phyloP scores from a whole-genome alignment of 2,797 vertebrate species.

The Cetoscarus ocellatus region DNA sequence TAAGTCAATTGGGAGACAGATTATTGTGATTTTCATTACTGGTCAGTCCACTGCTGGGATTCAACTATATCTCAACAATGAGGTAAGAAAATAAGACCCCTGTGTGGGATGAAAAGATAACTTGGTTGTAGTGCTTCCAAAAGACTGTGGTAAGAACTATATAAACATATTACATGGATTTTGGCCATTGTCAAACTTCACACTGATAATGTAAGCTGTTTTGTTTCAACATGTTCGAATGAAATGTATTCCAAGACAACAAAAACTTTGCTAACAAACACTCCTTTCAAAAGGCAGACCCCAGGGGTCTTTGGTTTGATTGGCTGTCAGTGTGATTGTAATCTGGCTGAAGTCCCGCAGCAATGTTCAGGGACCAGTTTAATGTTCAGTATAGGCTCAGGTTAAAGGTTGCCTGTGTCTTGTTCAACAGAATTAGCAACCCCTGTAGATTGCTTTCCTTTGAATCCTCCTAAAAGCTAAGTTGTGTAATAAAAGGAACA shows the following conservation, averaged over 20 bases:
- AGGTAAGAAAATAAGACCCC: constrained; percentile 71
- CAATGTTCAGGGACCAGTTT: constrained; percentile 50
- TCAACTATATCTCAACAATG: constrained; percentile 62
- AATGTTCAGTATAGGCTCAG: constrained; percentile 53
- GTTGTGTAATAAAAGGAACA: neutral
- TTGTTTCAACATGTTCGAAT: constrained; percentile 39
- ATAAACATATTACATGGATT: constrained; percentile 62
- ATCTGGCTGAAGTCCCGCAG: constrained; percentile 69
- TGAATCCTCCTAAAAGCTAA: constrained; percentile 24
- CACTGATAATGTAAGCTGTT: constrained; percentile 51
- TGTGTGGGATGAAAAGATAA: constrained; percentile 62
- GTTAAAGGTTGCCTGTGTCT: constrained; percentile 56
- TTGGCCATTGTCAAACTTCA: constrained; percentile 50
- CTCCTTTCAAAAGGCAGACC: constrained; percentile 48
- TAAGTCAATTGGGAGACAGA: constrained; percentile 61
- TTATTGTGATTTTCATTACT: constrained; percentile 73
- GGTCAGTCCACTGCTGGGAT: constrained; percentile 56
- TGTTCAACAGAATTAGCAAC: constrained; percentile 51
- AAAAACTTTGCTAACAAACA: constrained; percentile 54
- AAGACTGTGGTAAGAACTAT: constrained; percentile 20
- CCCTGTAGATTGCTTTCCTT: constrained; percentile 38
- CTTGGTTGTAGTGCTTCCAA: constrained; percentile 43
- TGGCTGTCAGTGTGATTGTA: constrained; percentile 72
- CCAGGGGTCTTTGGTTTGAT: constrained; percentile 66
- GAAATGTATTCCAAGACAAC: constrained; percentile 58